These are phyloP conservation scores for Paraplagusia blochii DNA, from an alignment of 2,113 vertebrate species.

Conservation along the genomic window DNA sequence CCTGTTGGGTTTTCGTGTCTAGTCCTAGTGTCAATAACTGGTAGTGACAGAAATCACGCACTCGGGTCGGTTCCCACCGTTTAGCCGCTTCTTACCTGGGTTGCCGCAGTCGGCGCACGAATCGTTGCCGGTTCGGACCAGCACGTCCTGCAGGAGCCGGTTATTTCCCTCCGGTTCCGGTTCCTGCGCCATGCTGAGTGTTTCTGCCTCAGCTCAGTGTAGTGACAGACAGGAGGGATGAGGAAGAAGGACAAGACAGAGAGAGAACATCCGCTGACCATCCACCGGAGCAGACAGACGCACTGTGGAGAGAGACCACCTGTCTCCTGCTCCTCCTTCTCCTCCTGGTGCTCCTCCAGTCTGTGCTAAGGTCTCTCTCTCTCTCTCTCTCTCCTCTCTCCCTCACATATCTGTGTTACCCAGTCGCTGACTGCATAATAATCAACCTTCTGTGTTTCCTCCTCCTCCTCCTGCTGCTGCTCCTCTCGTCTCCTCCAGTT, in stretches of 20 bases:
- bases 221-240: neutral
- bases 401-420: slow-evolving; percentile 6
- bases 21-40: neutral
- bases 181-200: slow-evolving; percentile 65
- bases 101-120: slow-evolving; percentile 73
- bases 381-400: slow-evolving; percentile 14
- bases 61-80: neutral
- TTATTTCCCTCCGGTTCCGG: slow-evolving; percentile 60
- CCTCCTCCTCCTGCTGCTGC: slow-evolving; percentile 16
- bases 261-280: slow-evolving; percentile 53
- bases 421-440: slow-evolving; percentile 43
- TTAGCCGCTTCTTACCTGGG: slow-evolving; percentile 53
- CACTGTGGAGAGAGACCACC: slow-evolving; percentile 31
- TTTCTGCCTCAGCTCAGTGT: slow-evolving; percentile 46
- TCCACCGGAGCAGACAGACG: slow-evolving; percentile 26
- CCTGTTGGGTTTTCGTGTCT: neutral
- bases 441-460: slow-evolving; percentile 31
- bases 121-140: slow-evolving; percentile 61
- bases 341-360: slow-evolving; percentile 18
- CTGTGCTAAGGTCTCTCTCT: slow-evolving; percentile 16
- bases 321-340: slow-evolving; percentile 29
- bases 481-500: neutral
- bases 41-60: neutral
- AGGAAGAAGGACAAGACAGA: slow-evolving; percentile 4
- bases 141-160: slow-evolving; percentile 65